Evolutionary conservation across 2,888 invertebrate species (phyloP).

Genomic region (Amphipyra tragopoginis): DNA sequence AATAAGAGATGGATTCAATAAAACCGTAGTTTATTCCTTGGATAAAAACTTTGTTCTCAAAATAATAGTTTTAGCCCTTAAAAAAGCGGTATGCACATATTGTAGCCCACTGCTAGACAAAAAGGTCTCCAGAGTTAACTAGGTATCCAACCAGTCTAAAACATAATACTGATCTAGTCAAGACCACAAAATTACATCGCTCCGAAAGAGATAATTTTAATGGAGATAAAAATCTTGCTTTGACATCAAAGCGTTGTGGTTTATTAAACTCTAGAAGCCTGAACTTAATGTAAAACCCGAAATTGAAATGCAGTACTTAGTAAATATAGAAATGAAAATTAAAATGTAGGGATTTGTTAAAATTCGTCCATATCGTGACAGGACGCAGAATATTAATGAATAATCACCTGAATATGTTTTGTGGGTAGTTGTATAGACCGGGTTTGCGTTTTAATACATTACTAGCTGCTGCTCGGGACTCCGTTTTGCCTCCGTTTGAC

Average conservation of each 20-base stretch:
- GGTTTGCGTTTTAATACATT: too few species aligned
- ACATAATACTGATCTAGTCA: background rate
- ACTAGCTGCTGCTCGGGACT: too few species aligned
- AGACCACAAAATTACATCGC: background rate
- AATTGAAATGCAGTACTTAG: conserved; percentile 4
- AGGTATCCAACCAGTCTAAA: background rate
- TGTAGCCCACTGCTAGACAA: too few species aligned
- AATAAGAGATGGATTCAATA: too few species aligned
- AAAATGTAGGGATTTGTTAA: background rate
- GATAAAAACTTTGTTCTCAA: too few species aligned
- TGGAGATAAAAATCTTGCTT: conserved; percentile 8
- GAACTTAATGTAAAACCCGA: background rate
- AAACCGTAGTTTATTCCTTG: too few species aligned
- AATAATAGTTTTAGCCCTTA: too few species aligned
- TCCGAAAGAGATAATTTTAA: background rate
- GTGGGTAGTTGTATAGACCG: too few species aligned
- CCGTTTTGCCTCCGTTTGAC: too few species aligned
- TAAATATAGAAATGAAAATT: background rate
- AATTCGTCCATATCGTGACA: background rate
- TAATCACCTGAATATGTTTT: background rate
- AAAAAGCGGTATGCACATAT: too few species aligned
- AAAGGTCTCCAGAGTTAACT: too few species aligned
- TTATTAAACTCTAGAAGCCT: background rate
- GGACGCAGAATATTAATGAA: background rate
- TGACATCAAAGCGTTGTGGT: conserved; percentile 5